Conservation (phyloP, 1,140 invertebrate species). For the Hormaphis cornu region DNA sequence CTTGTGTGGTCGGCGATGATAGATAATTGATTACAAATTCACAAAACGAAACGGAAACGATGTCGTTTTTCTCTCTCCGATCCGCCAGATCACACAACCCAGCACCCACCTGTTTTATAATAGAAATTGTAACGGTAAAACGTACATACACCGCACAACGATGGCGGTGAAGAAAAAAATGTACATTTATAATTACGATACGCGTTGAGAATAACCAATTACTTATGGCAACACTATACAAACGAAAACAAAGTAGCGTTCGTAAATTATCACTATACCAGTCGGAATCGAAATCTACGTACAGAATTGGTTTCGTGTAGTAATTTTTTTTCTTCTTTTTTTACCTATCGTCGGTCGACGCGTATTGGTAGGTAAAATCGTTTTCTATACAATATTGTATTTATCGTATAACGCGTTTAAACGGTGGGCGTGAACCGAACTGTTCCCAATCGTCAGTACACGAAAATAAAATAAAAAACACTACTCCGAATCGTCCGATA, state of each 20-base stretch:
- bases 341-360: not conserved
- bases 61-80: no score
- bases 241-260: not conserved
- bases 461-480: not conserved
- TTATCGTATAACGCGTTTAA: not conserved
- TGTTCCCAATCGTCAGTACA: slow-evolving; percentile 16
- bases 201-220: no score
- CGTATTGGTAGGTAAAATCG: no score
- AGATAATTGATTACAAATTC: no score
- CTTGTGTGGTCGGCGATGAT: no score
- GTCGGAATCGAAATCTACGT: slow-evolving; percentile 9
- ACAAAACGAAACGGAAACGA: no score
- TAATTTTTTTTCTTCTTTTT: not conserved
- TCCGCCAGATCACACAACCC: no score
- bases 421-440: not conserved
- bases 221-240: no score
- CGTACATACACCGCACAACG: no score
- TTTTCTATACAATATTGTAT: no score
- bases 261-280: slow-evolving; percentile 12
- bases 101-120: no score
- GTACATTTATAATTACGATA: not conserved
- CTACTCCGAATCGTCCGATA: slow-evolving; percentile 10
- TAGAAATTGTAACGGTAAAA: no score
- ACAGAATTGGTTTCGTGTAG: slow-evolving; percentile 13
- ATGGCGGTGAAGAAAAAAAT: not conserved